Base-by-base conservation (phyloP, 2,888 invertebrate species). In the Xylota segnis region DNA sequence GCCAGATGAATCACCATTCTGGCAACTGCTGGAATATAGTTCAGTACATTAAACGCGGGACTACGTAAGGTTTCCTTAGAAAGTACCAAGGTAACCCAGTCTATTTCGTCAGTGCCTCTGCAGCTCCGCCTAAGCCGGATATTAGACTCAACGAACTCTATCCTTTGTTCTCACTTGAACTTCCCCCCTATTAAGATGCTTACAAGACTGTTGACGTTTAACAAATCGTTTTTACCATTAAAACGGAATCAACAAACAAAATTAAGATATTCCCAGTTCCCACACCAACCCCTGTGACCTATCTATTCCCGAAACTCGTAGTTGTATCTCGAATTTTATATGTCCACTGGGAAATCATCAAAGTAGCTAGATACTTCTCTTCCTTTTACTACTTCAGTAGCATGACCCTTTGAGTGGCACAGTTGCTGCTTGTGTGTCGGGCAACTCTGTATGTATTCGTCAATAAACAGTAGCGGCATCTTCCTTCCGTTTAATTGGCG, bases 261-360 rank as follows among this genome's bases (percentile, higher is more conserved):
- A 45, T 47, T 45, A 27, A 12, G 29, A 14, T 14, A 12, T 68
- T 50, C 10, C 23, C 50, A 68, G 54, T 68, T 68, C 54, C 16
- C 37, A 59, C 18, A 54, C 23, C 45, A 65, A 58, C 68, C 23
- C 37, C 61, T 27, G 23, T 27, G 9, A 40, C 12, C n/a, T 23
- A 37, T 37, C 12, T 45, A 50, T 45, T 43, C 47, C 58, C 32
- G 16, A 32, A 43, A 45, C 5, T 63, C 45, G n/a, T 23, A 12
- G 54, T 32, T 52, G 45, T 54, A 23, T 61, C 12, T 45, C 16
- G 40, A 45, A 52, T 68, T 75, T 79, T 79, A 79, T 58, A 18
- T 29, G 74, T 75, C 83, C 83, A 70, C 75, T 65, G 83, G 83
- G 83, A 84, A 84, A 84, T 84, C 79, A 65, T 47, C n/a, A 52